Conservation (phyloP, 2,113 vertebrate genomes). For the Smithornis capensis region DNA sequence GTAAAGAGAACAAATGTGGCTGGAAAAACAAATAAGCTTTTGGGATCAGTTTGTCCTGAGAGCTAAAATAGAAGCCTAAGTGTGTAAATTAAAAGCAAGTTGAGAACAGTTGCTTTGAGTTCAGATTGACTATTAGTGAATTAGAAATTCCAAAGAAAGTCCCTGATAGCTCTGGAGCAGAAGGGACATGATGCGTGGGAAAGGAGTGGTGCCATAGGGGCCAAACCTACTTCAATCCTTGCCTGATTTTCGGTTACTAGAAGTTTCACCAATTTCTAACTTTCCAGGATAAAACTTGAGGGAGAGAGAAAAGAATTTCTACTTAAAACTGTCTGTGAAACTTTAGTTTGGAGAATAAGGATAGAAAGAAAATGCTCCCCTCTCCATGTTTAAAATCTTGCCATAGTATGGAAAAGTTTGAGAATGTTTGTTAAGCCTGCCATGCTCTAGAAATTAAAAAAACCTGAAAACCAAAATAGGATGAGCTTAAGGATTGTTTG, state of each 20-base stretch:
- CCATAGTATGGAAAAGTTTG: not conserved
- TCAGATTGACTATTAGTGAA: not conserved
- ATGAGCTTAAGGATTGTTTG: not conserved
- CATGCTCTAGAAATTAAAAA: not conserved
- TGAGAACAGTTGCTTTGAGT: not conserved
- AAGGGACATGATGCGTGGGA: not conserved
- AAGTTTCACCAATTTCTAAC: not conserved
- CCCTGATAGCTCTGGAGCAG: not conserved
- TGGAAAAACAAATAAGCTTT: not conserved
- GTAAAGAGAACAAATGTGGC: not conserved
- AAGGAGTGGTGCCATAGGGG: not conserved
- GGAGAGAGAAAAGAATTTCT: not conserved
- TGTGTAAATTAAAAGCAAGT: not conserved
- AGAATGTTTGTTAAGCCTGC: not conserved
- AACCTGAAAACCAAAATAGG: not conserved
- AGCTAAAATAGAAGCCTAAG: not conserved
- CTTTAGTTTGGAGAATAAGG: not conserved
- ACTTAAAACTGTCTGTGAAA: not conserved
- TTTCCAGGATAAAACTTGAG: not conserved
- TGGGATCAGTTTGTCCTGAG: not conserved
- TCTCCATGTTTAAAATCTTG: not conserved
- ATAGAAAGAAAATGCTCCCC: not conserved
- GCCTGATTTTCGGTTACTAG: no score
- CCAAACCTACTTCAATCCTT: not conserved
- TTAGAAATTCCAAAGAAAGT: not conserved